phyloP scores from a whole-genome alignment of 2,797 vertebrate genomes.

The Eospalax fontanierii region DNA sequence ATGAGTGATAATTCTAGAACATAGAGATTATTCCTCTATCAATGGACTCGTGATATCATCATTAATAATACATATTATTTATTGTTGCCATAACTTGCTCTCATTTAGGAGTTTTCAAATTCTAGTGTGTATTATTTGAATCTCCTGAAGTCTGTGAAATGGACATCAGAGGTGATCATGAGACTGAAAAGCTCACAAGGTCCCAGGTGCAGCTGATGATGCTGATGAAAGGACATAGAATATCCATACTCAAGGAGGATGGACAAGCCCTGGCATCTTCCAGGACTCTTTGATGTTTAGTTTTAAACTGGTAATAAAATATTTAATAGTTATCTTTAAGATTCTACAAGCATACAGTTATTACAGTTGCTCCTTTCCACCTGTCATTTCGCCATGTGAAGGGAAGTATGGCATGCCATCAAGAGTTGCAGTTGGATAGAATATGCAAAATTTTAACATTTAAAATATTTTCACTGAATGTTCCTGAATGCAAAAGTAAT shows the following conservation, averaged over 20 bases:
- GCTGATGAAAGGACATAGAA: neutral
- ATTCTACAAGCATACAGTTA: neutral
- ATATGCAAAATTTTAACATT: neutral
- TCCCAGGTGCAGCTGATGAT: neutral
- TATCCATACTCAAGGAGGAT: neutral
- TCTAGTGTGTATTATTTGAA: neutral
- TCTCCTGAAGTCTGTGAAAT: neutral
- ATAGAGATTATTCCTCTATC: neutral
- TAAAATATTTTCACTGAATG: neutral
- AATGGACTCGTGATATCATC: neutral
- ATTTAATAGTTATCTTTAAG: neutral
- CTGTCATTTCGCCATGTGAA: neutral
- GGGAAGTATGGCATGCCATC: neutral
- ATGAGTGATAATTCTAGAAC: neutral
- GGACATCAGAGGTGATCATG: neutral
- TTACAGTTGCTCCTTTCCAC: conserved; percentile 3
- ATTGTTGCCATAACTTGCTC: too few species aligned
- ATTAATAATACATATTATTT: neutral
- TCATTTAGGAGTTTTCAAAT: neutral
- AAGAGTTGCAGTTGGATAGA: neutral
- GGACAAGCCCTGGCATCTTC: neutral
- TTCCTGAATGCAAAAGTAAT: neutral
- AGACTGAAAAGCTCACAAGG: neutral
- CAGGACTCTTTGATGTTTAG: neutral
- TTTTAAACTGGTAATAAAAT: conserved; percentile 16